A percentile compares a stretch with the other conserved stretches of the same genome.
These are phyloP conservation scores for Argopecten irradians DNA, from an alignment of 1,140 invertebrate genomes.

Conservation along the genomic window DNA sequence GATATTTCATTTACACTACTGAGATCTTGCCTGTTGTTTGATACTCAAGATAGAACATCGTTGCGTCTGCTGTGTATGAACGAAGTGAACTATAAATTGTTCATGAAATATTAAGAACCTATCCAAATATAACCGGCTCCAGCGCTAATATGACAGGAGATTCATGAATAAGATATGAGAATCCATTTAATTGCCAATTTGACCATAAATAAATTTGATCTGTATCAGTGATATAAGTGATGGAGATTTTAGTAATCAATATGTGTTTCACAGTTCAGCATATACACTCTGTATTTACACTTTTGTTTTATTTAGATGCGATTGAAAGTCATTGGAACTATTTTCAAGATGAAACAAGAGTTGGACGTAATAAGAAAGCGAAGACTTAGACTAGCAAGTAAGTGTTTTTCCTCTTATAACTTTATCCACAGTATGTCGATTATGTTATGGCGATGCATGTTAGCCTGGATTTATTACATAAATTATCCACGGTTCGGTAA, in stretches of 20 bases:
- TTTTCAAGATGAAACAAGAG: slow-evolving; percentile 49
- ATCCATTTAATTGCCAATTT: neutral
- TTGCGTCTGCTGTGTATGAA: neutral
- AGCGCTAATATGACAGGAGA: neutral
- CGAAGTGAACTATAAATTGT: neutral
- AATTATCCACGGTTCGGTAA: too few species aligned
- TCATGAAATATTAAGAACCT: neutral
- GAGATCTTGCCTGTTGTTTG: too few species aligned
- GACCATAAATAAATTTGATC: neutral
- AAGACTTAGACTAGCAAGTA: slow-evolving; percentile 25
- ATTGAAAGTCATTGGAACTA: slow-evolving; percentile 30
- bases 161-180: neutral
- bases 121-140: neutral
- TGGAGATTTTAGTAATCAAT: neutral
- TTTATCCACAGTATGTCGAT: too few species aligned
- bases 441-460: neutral
- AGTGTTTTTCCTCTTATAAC: too few species aligned
- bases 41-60: neutral
- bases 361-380: slow-evolving; percentile 41
- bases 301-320: slow-evolving; percentile 32
- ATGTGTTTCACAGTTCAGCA: neutral
- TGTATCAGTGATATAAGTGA: neutral
- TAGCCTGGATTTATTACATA: too few species aligned
- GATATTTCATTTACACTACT: too few species aligned
- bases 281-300: neutral